phyloP scores from a whole-genome alignment of 1,140 invertebrate genomes.

The Scaptomyza hsui region DNA sequence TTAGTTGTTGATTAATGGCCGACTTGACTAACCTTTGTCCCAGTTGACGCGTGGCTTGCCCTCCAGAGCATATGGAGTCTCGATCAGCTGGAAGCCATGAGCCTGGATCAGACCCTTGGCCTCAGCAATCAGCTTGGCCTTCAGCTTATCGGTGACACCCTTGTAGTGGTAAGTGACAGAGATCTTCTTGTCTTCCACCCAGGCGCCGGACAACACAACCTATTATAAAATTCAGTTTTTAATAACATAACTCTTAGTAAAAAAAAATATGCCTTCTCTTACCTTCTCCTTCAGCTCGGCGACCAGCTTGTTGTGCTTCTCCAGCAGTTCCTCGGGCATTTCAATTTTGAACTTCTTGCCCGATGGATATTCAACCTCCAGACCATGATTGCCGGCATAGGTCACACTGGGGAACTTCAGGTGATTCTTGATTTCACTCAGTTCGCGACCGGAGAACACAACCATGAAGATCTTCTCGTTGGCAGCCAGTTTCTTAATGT shows the following conservation, averaged over 20 bases:
- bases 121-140: slow-evolving; percentile 87
- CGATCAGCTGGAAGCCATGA: slow-evolving; percentile 90
- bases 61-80: slow-evolving; percentile 93
- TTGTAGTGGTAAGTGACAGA: slow-evolving; percentile 94
- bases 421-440: slow-evolving; percentile 94
- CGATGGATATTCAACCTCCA: slow-evolving; percentile 95
- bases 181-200: slow-evolving; percentile 96
- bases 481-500: slow-evolving; percentile 91
- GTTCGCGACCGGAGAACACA: slow-evolving; percentile 93
- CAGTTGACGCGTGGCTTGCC: slow-evolving; percentile 95
- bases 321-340: slow-evolving; percentile 93
- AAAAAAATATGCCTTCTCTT: not conserved
- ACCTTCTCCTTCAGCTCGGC: slow-evolving; percentile 92
- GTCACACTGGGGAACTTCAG: slow-evolving; percentile 95
- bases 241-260: not conserved
- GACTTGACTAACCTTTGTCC: slow-evolving; percentile 89
- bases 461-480: slow-evolving; percentile 94
- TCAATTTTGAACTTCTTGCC: slow-evolving; percentile 96
- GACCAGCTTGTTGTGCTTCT: slow-evolving; percentile 91
- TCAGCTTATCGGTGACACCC: slow-evolving; percentile 89
- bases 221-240: slow-evolving; percentile 49
- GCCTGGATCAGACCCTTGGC: slow-evolving; percentile 90
- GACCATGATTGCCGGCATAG: slow-evolving; percentile 95
- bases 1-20: slow-evolving; percentile 41
- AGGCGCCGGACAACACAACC: slow-evolving; percentile 93